Conservation (phyloP, 2,888 invertebrate species). For the Baronia brevicornis region DNA sequence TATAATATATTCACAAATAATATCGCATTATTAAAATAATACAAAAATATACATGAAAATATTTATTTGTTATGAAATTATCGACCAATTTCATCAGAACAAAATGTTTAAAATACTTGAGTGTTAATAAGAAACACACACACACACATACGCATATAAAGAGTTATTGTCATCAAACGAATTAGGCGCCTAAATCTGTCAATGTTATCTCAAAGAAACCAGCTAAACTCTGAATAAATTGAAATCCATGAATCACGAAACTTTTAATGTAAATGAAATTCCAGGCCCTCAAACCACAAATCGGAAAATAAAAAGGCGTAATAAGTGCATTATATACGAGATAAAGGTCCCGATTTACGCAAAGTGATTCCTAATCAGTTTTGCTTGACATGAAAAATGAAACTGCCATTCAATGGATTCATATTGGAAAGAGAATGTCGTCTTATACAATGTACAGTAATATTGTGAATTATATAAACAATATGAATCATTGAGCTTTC, state of each 20-base stretch:
- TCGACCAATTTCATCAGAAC: no score
- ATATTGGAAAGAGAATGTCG: conserved; percentile 1
- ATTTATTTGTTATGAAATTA: no score
- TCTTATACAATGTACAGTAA: conserved; percentile 6
- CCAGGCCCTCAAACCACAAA: conserved; percentile 20
- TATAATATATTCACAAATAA: conserved; percentile 14
- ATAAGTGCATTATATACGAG: conserved; percentile 31
- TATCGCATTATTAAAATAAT: conserved; percentile 4
- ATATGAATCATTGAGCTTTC: no score
- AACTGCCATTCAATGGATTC: conserved; percentile 7
- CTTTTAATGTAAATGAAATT: conserved; percentile 31
- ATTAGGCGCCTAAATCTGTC: conserved; percentile 3
- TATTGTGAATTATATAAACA: no score
- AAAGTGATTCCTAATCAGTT: conserved; percentile 31
- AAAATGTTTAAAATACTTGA: no score
- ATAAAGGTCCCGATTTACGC: conserved; percentile 39
- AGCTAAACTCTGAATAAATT: conserved; percentile 19
- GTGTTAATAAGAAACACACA: no score
- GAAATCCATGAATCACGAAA: conserved; percentile 26
- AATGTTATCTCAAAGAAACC: conserved; percentile 5
- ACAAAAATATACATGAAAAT: conserved; percentile 1
- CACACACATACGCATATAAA: no score
- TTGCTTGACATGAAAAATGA: conserved; percentile 22
- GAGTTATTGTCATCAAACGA: conserved; percentile 1
- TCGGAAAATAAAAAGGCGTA: conserved; percentile 26